Evolutionary conservation across 92 coral and sea anemone species (phyloP).

Genomic region (Porites cylindrica): DNA sequence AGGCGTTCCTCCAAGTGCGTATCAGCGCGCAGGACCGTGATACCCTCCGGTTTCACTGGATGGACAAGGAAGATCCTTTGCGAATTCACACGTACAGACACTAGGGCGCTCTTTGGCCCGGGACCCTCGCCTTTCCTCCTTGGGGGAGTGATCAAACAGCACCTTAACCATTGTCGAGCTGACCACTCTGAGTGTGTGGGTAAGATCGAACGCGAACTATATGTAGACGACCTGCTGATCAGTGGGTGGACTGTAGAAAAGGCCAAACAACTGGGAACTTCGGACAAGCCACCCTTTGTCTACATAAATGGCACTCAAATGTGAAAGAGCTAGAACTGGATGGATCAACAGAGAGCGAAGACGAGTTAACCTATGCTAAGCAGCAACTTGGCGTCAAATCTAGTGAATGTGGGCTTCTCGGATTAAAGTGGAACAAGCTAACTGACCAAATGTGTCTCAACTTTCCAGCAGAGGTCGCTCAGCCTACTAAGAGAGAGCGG

Average conservation of each 20-base stretch:
- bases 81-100: slow-evolving; percentile 55
- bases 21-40: slow-evolving; percentile 61
- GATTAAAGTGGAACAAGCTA: slow-evolving; percentile 57
- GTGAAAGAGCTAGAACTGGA: background rate
- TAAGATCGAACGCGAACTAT: slow-evolving; percentile 42
- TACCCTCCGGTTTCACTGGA: slow-evolving; percentile 72
- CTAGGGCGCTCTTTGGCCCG: slow-evolving; percentile 59
- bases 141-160: slow-evolving; percentile 57
- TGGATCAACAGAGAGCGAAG: background rate
- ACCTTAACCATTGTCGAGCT: slow-evolving; percentile 32
- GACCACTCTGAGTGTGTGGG: slow-evolving; percentile 37
- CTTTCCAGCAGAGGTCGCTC: slow-evolving; percentile 23
- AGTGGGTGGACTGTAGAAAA: slow-evolving; percentile 22
- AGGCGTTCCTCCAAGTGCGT: slow-evolving; percentile 69
- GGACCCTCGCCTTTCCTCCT: slow-evolving; percentile 61
- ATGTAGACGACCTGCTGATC: slow-evolving; percentile 66
- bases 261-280: slow-evolving; percentile 33
- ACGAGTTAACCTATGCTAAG: slow-evolving; percentile 63
- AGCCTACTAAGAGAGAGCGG: slow-evolving; percentile 48
- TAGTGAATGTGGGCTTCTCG: slow-evolving; percentile 53
- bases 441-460: slow-evolving; percentile 40
- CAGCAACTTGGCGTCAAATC: slow-evolving; percentile 31
- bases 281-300: slow-evolving; percentile 43
- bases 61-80: slow-evolving; percentile 58
- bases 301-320: slow-evolving; percentile 18